A percentile compares a stretch with the other conserved stretches of the same genome.
Evolutionary conservation across 2,888 invertebrate genomes (phyloP).

Genomic region (Drosophila siamana): DNA sequence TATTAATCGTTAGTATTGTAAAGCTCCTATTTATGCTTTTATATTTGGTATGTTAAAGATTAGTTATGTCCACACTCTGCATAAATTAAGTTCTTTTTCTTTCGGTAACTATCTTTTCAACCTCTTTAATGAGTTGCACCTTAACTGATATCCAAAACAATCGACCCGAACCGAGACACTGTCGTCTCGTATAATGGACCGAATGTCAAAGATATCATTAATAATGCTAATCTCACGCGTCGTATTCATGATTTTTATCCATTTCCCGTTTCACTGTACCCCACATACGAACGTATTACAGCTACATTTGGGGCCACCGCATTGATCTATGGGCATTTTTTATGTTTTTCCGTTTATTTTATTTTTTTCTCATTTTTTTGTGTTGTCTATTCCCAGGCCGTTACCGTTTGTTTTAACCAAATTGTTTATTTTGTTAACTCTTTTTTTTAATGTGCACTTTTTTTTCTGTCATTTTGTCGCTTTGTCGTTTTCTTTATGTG

Average conservation of each 20-base stretch:
- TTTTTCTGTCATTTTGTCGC: slow-evolving; percentile 38
- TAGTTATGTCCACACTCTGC: too few relatives aligned
- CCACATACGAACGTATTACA: slow-evolving; percentile 39
- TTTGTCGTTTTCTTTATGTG: slow-evolving; percentile 51
- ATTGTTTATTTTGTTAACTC: slow-evolving; percentile 51
- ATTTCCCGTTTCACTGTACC: slow-evolving; percentile 51
- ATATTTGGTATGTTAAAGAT: too few relatives aligned
- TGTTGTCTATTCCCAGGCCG: slow-evolving; percentile 51
- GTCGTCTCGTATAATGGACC: slow-evolving; percentile 25
- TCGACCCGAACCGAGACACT: neutral
- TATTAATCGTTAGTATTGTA: too few relatives aligned
- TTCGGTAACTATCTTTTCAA: slow-evolving; percentile 6
- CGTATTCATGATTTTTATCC: slow-evolving; percentile 53
- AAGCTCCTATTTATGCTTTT: too few relatives aligned
- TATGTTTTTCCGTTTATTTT: slow-evolving; percentile 27
- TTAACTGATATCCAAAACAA: slow-evolving; percentile 17
- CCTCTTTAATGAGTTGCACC: slow-evolving; percentile 31
- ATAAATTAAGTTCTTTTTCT: slow-evolving; percentile 12
- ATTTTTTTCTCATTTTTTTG: slow-evolving; percentile 21
- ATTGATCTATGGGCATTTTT: slow-evolving; percentile 43
- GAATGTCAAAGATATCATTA: slow-evolving; percentile 53
- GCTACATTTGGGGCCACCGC: slow-evolving; percentile 43
- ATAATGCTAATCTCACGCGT: slow-evolving; percentile 53
- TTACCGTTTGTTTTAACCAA: slow-evolving; percentile 53
- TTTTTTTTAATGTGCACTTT: slow-evolving; percentile 54